Conservation (phyloP, 2,113 vertebrate genomes). For the Carassius carassius region DNA sequence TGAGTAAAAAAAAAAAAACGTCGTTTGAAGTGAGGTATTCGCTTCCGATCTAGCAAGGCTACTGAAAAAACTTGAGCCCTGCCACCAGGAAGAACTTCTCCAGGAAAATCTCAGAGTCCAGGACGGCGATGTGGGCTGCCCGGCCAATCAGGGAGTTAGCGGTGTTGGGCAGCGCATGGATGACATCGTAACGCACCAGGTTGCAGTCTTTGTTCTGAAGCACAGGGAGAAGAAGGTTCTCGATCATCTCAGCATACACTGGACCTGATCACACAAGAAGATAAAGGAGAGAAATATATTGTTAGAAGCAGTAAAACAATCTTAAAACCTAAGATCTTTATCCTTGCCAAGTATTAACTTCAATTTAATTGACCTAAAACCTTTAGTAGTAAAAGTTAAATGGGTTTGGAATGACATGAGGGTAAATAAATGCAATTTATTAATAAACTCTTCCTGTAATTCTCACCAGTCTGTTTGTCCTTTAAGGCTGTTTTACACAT, state of each 20-base stretch:
- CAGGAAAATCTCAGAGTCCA: conserved; percentile 99
- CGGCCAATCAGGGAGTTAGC: conserved; percentile 97
- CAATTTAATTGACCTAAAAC: no score
- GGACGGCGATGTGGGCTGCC: conserved; percentile 97
- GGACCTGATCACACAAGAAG: conserved; percentile 76
- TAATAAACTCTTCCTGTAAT: neutral
- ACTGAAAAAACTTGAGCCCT: conserved; percentile 97
- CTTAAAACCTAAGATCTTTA: neutral
- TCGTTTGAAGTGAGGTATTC: conserved; percentile 91
- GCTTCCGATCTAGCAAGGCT: conserved; percentile 71
- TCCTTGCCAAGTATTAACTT: neutral
- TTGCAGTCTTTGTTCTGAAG: conserved; percentile 95
- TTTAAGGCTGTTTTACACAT: conserved; percentile 99
- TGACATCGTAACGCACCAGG: conserved; percentile 95
- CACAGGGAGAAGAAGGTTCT: conserved; percentile 94
- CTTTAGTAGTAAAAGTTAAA: neutral
- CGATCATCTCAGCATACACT: conserved; percentile 98
- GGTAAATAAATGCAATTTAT: neutral
- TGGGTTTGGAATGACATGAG: neutral
- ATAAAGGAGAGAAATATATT: neutral
- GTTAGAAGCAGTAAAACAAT: neutral
- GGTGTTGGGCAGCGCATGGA: conserved; percentile 96
- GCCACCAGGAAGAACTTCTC: conserved; percentile 99
- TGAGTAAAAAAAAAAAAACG: conserved; percentile 79
- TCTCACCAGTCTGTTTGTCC: conserved; percentile 96